Percentiles rank a stretch among this genome's conserved stretches.
These are phyloP conservation scores for Halcyon badia DNA, from an alignment of 2,797 vertebrate genomes.

Conservation along the genomic window DNA sequence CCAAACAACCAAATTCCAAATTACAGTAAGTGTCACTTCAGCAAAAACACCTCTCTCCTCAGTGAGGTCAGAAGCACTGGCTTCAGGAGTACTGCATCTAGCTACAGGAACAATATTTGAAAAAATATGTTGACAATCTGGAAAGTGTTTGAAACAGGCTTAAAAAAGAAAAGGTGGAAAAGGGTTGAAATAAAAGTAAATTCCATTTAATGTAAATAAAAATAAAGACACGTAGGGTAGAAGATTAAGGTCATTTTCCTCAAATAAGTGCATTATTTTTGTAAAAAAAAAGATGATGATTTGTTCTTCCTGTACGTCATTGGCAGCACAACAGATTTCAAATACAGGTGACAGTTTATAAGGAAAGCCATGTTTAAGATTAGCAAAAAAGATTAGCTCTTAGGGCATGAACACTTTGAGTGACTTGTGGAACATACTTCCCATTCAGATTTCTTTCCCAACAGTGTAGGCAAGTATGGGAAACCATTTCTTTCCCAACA, in stretches of 20 bases:
- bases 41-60: not conserved
- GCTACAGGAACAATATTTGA: not conserved
- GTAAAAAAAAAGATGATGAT: not conserved
- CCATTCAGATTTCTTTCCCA: not conserved
- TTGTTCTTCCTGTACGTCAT: not conserved
- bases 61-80: not conserved
- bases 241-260: not conserved
- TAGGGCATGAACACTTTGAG: not conserved
- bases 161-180: not conserved
- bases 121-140: not conserved
- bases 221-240: not conserved
- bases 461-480: not conserved
- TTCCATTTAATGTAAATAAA: not conserved
- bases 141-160: not conserved
- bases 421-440: not conserved
- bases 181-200: not conserved
- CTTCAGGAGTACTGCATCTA: not conserved
- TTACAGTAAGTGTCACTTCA: not conserved
- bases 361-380: not conserved
- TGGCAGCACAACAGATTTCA: not conserved
- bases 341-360: not conserved
- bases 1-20: not conserved
- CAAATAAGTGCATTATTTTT: not conserved
- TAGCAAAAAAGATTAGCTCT: not conserved
- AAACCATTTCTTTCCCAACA: not conserved